These are phyloP conservation scores for Datnioides undecimradiatus DNA, from an alignment of 2,113 vertebrate species.

Conservation along the genomic window DNA sequence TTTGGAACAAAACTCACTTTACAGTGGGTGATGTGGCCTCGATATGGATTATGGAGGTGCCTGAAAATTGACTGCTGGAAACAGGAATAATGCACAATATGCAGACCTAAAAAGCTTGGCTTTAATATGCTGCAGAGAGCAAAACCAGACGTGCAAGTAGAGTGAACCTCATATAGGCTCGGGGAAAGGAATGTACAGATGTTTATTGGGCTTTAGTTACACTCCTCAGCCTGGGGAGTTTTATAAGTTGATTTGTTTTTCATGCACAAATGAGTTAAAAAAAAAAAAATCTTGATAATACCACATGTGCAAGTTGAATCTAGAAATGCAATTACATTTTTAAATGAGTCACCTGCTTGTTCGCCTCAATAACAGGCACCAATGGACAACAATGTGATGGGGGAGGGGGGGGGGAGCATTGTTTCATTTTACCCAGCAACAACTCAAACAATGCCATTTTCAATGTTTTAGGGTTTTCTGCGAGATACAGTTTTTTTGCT, in stretches of 20 bases:
- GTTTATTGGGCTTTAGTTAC: constrained; percentile 49
- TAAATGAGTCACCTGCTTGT: constrained; percentile 53
- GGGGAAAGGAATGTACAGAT: constrained; percentile 21
- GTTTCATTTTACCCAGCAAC: background rate
- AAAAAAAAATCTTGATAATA: constrained; percentile 33
- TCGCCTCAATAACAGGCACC: background rate
- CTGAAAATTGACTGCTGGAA: constrained; percentile 20
- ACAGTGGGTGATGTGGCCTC: constrained; percentile 4
- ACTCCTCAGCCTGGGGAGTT: constrained; percentile 15
- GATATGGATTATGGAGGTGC: constrained; percentile 20
- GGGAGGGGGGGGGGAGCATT: background rate
- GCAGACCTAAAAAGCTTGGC: constrained; percentile 14
- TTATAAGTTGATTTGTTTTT: constrained; percentile 52
- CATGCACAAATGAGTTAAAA: constrained; percentile 48
- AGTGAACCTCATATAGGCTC: background rate
- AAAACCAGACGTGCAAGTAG: constrained; percentile 19
- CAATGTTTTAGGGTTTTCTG: no score
- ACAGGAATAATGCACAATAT: constrained; percentile 20
- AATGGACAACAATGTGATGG: background rate
- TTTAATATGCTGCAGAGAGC: constrained; percentile 28
- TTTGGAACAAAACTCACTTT: constrained; percentile 43
- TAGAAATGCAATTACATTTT: constrained; percentile 61
- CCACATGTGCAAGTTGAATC: constrained; percentile 28
- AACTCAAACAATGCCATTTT: background rate
- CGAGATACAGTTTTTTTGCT: no score